These are phyloP conservation scores for Pachyramphus minor DNA, from an alignment of 2,113 vertebrate species.

Conservation along the genomic window DNA sequence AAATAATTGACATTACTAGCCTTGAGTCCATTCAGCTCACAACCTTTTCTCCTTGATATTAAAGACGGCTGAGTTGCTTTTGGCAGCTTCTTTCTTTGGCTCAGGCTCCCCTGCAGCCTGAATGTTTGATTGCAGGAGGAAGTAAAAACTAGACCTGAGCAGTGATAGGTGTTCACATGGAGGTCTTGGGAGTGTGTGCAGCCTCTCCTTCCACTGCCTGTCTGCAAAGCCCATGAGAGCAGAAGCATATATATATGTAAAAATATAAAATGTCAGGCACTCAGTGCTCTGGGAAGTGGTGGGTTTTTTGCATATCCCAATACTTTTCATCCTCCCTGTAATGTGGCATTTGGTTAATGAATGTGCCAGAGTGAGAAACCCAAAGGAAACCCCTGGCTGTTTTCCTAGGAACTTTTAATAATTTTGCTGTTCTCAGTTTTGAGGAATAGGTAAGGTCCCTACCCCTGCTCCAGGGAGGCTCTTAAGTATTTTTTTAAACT, in stretches of 20 bases:
- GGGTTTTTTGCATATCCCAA: background rate
- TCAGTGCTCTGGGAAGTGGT: background rate
- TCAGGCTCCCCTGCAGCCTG: background rate
- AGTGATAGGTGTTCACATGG: background rate
- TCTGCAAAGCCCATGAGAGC: background rate
- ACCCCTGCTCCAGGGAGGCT: background rate
- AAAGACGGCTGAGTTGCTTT: constrained; percentile 24
- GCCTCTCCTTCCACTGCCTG: background rate
- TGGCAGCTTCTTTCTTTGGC: constrained; percentile 28
- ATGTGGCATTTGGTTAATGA: constrained; percentile 37
- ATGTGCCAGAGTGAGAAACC: constrained; percentile 43
- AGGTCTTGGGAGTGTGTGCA: background rate
- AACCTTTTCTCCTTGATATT: constrained; percentile 48
- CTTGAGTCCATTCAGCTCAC: background rate
- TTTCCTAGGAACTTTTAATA: constrained; percentile 52
- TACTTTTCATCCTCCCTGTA: constrained; percentile 11
- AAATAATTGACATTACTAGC: constrained; percentile 42
- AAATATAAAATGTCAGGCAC: background rate
- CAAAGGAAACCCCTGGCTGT: constrained; percentile 56
- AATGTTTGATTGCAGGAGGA: constrained; percentile 1
- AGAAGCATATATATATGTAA: background rate
- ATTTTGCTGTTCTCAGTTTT: constrained; percentile 19
- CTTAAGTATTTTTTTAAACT: constrained; percentile 9
- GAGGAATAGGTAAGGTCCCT: constrained; percentile 14
- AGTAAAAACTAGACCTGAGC: background rate